phyloP scores from a whole-genome alignment of 2,888 invertebrate species.

The Koerneria pararmatus region DNA sequence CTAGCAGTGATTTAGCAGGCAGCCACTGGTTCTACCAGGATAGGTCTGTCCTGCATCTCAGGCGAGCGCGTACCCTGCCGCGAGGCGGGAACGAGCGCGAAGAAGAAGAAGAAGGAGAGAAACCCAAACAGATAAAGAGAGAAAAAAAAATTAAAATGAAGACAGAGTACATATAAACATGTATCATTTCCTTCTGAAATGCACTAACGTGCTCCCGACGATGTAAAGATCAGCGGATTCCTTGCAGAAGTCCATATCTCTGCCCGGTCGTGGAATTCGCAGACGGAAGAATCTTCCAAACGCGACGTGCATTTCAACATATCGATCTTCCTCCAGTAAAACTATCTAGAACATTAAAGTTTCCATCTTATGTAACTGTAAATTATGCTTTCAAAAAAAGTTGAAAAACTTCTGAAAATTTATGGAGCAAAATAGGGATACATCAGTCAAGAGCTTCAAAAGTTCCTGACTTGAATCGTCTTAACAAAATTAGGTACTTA shows the following conservation, averaged over 20 bases:
- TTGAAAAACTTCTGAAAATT: background rate
- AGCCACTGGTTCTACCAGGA: no score
- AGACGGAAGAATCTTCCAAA: constrained; percentile 85
- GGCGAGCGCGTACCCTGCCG: no score
- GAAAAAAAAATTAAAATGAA: background rate
- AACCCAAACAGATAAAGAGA: no score
- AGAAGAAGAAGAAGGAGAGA: background rate
- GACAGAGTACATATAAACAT: background rate
- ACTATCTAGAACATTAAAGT: constrained; percentile 70
- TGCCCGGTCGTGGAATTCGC: constrained; percentile 88
- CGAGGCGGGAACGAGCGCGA: background rate
- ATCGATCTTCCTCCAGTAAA: constrained; percentile 83
- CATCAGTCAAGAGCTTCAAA: no score
- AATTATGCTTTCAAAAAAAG: background rate
- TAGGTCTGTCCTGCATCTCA: no score
- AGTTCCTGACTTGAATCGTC: no score
- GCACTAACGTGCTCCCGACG: constrained; percentile 76
- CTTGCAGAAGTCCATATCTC: constrained; percentile 84
- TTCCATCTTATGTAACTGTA: background rate
- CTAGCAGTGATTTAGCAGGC: no score
- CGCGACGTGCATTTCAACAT: constrained; percentile 89
- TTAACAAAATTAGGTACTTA: no score
- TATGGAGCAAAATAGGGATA: no score
- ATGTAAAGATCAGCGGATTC: constrained; percentile 86
- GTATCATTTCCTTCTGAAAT: background rate